A percentile compares a stretch with the other conserved stretches of the same genome.
Evolutionary conservation across 2,113 vertebrate species (phyloP).

Genomic region (Capreolus pygargus): DNA sequence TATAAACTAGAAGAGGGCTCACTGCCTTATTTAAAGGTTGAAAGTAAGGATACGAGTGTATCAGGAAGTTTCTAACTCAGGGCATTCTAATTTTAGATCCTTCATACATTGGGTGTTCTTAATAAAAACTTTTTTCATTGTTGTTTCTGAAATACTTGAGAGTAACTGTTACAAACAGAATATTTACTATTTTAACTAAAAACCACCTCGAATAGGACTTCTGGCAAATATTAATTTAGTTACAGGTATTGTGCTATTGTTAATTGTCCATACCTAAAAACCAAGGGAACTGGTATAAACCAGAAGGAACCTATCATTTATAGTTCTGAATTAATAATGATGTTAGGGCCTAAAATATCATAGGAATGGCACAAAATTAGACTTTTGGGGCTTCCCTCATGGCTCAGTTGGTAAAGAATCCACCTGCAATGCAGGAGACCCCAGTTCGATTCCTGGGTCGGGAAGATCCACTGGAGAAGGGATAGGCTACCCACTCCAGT

Average conservation of each 20-base stretch:
- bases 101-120: not conserved
- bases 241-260: not conserved
- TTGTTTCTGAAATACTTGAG: not conserved
- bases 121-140: not conserved
- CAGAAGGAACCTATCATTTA: not conserved
- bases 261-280: not conserved
- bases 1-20: not conserved
- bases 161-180: not conserved
- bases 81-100: not conserved
- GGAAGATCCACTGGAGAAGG: not conserved
- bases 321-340: not conserved
- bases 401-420: not conserved
- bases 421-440: not conserved
- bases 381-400: not conserved
- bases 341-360: not conserved
- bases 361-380: not conserved
- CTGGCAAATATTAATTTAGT: not conserved
- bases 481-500: not conserved
- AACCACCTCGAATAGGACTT: not conserved
- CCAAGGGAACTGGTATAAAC: not conserved
- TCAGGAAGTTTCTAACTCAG: not conserved
- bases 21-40: not conserved
- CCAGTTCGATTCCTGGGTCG: accelerated
- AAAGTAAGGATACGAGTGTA: not conserved
- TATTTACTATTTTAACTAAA: not conserved